A percentile compares a stretch with the other conserved stretches of the same genome.
phyloP scores from a whole-genome alignment of 2,113 vertebrate species.

The Hippopotamus amphibius region DNA sequence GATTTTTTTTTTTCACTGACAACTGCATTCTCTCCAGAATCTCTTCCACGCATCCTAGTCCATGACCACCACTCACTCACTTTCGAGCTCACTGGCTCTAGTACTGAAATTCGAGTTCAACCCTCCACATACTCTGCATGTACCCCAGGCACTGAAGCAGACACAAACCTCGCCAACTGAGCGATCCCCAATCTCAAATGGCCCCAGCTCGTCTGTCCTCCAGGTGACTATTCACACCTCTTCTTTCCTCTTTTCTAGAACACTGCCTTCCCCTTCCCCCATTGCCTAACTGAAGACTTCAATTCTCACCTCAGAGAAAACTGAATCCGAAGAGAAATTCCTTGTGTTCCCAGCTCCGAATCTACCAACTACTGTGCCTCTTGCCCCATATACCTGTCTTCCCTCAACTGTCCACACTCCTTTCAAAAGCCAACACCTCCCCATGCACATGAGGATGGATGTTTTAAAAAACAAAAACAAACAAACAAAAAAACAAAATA shows the following conservation, averaged over 20 bases:
- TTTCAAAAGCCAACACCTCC: not conserved
- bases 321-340: not conserved
- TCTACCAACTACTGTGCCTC: not conserved
- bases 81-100: not conserved
- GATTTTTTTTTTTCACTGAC: not conserved
- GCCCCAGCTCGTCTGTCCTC: not conserved
- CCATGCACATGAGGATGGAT: not conserved
- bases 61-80: not conserved
- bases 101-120: not conserved
- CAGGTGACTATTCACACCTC: not conserved
- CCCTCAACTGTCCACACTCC: not conserved
- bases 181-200: not conserved
- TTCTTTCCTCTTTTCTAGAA: not conserved
- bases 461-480: not conserved
- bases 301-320: not conserved
- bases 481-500: not conserved
- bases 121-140: not conserved
- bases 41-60: not conserved
- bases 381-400: not conserved
- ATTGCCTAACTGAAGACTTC: not conserved
- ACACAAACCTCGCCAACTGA: not conserved
- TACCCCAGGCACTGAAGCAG: not conserved
- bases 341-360: not conserved
- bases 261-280: not conserved
- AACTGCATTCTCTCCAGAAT: not conserved